phyloP scores from a whole-genome alignment of 2,888 invertebrate genomes.

The Thymelicus lineola region DNA sequence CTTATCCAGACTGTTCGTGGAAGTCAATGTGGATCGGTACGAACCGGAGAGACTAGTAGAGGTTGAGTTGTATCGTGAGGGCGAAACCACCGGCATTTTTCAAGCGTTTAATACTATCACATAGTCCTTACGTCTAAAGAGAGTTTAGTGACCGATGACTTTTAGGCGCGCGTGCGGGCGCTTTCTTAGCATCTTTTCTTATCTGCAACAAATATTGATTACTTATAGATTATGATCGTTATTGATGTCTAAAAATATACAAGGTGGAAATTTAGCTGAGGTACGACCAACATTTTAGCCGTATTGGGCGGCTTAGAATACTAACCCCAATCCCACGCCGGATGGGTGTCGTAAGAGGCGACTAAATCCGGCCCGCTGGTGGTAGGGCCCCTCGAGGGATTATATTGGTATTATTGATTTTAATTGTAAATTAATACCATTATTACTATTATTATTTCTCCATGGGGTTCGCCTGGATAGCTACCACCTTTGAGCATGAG shows the following conservation, averaged over 20 bases:
- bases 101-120: constrained; percentile 37
- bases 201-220: constrained; percentile 61
- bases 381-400: no score
- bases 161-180: constrained; percentile 68
- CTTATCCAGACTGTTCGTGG: constrained; percentile 80
- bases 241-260: constrained; percentile 1
- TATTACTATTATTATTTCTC: no score
- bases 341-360: no score
- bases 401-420: no score
- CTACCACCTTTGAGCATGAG: no score
- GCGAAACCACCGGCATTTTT: constrained; percentile 86
- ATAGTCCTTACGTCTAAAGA: constrained; percentile 26
- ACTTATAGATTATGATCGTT: not conserved
- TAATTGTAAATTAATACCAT: no score
- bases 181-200: constrained; percentile 67
- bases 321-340: no score
- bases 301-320: no score
- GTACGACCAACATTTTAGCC: no score
- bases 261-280: no score
- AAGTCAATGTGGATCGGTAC: constrained; percentile 73
- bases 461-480: no score
- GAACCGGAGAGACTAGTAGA: constrained; percentile 81
- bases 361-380: no score
- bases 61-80: constrained; percentile 76
- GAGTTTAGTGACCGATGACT: constrained; percentile 43